Base-by-base conservation (phyloP, 2,888 invertebrate species). In the Mantis religiosa region DNA sequence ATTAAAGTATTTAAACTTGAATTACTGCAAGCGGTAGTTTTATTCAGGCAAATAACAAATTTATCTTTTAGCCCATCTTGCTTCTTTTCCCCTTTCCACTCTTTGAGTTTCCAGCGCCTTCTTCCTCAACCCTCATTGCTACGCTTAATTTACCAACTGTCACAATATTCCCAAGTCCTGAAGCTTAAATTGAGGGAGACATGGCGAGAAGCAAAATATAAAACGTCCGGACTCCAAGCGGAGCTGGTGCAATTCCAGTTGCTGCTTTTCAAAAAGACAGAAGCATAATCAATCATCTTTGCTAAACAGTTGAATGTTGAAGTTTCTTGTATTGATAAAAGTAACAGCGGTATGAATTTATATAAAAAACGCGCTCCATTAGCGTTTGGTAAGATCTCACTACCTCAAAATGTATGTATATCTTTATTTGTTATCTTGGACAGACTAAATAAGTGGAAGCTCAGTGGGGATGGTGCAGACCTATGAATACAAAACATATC, bases 101-200 rank as follows among this genome's bases (percentile, higher is more conserved):
- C 54, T 20, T 41, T 9, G 41, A 41, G 41, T 41, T 41, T 41
- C 12, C 41, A 41, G 12, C 41, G 2, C 12, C 41, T 7, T 15
- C 7, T 54, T 71, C 30, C 81, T 71, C 81, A 85, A 81, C 71
- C 85, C 85, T 86, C 86, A 86, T 86, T 86, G 71, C 86, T 54
- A 86, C 86, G 86, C 86, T 86, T 86, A 86, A 86, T 86, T 86
- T 86, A 86, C 71, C 86, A 86, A 86, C 86, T 86, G 86, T 86
- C 71, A 86, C 86, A 86, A 86, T 86, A 86, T 86, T 30, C 86
- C 81, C 27, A 54, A 28, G 20, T 15, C 27, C 28, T 30, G 27
- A 71, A 85, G 28, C 28, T 81, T 71, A 86, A 85, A 86, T 81
- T 86, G 86, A 54, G 81, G 28, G 30, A 86, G 28, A 71, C 27